Evolutionary conservation across 1,140 invertebrate species (phyloP).

Genomic region (Hermetia illucens): DNA sequence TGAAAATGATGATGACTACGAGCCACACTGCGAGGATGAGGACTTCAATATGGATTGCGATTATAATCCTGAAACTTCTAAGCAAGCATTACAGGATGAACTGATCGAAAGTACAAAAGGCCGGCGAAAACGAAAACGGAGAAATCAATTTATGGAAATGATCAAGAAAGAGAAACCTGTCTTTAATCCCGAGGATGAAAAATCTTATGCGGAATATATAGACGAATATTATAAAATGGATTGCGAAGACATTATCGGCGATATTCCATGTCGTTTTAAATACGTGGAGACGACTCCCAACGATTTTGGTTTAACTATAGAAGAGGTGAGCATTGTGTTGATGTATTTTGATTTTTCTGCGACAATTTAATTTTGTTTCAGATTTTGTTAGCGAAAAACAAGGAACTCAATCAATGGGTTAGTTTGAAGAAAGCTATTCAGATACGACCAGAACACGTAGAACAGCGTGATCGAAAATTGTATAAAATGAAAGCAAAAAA

Average conservation of each 20-base stretch:
- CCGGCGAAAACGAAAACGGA: constrained; percentile 43
- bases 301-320: constrained; percentile 77
- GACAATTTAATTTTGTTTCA: constrained; percentile 29
- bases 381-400: constrained; percentile 82
- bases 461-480: constrained; percentile 62
- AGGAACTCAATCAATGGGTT: constrained; percentile 89
- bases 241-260: constrained; percentile 88
- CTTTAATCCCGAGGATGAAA: constrained; percentile 62
- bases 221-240: constrained; percentile 91
- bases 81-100: constrained; percentile 39
- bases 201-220: constrained; percentile 75
- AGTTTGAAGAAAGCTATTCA: constrained; percentile 82
- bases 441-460: constrained; percentile 59
- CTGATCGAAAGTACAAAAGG: constrained; percentile 38
- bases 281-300: constrained; percentile 82
- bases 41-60: constrained; percentile 84
- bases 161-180: constrained; percentile 58
- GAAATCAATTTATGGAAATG: constrained; percentile 55
- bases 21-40: constrained; percentile 59
- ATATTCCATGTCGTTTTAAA: constrained; percentile 83
- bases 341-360: background rate
- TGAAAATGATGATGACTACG: constrained; percentile 20
- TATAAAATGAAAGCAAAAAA: constrained; percentile 64
- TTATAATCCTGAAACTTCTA: constrained; percentile 45
- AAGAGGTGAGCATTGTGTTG: constrained; percentile 52